A percentile compares a stretch with the other conserved stretches of the same genome.
These are phyloP conservation scores for Ciconia maguari DNA, from an alignment of 2,113 vertebrate species.

Conservation along the genomic window DNA sequence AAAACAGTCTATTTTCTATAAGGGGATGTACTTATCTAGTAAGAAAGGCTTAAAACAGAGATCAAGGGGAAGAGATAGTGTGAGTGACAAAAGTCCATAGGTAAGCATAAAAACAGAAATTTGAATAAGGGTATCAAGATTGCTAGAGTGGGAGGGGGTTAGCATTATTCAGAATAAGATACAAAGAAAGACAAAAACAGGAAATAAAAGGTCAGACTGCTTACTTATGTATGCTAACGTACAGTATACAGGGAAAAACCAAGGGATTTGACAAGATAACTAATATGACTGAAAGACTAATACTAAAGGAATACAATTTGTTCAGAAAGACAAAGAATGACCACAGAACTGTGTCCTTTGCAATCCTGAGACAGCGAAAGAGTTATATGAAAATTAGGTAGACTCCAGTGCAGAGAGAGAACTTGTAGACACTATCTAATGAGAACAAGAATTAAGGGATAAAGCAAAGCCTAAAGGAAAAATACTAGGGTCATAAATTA, in stretches of 20 bases:
- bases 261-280: background rate
- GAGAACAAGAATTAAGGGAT: background rate
- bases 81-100: background rate
- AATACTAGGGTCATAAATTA: background rate
- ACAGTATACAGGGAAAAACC: background rate
- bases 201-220: background rate
- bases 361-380: background rate
- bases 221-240: background rate
- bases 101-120: background rate
- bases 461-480: background rate
- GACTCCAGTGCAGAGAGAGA: background rate
- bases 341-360: background rate
- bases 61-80: background rate
- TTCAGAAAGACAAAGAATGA: background rate
- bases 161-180: background rate
- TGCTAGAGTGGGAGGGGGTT: background rate
- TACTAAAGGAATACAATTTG: background rate
- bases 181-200: background rate
- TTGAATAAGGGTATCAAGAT: background rate
- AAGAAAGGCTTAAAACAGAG: background rate
- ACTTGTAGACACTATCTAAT: background rate
- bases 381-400: background rate
- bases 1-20: background rate
- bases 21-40: accelerated
- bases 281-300: background rate